These are phyloP conservation scores for Tetrax tetrax DNA, from an alignment of 2,113 vertebrate genomes.

Conservation along the genomic window DNA sequence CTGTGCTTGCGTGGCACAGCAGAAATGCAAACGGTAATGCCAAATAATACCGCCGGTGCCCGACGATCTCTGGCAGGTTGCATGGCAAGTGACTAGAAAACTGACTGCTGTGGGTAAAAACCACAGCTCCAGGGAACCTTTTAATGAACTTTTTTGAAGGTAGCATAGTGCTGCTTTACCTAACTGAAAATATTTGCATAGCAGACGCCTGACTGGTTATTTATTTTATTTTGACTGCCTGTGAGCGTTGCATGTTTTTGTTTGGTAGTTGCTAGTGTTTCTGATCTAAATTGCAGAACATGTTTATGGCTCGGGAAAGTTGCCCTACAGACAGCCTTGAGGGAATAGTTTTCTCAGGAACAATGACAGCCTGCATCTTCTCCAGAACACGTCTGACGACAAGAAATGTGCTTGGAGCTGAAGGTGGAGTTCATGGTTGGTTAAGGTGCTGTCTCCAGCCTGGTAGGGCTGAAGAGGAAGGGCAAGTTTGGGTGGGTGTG, in stretches of 20 bases:
- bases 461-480: background rate
- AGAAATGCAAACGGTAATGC: background rate
- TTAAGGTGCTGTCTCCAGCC: background rate
- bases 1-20: background rate
- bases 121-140: background rate
- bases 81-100: background rate
- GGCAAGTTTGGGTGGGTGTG: too few relatives aligned
- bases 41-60: background rate
- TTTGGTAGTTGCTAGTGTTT: background rate
- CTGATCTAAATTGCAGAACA: background rate
- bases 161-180: background rate
- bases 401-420: background rate
- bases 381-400: background rate
- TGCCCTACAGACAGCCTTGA: background rate
- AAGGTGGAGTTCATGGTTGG: background rate
- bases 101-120: background rate
- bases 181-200: background rate
- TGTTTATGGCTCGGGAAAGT: background rate
- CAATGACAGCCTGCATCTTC: background rate
- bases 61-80: background rate
- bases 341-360: background rate
- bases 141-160: slow-evolving; percentile 2
- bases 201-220: background rate
- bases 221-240: background rate
- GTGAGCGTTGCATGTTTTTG: background rate